Evolutionary conservation across 2,888 invertebrate genomes (phyloP).

Genomic region (Lordiphosa andalusiaca): DNA sequence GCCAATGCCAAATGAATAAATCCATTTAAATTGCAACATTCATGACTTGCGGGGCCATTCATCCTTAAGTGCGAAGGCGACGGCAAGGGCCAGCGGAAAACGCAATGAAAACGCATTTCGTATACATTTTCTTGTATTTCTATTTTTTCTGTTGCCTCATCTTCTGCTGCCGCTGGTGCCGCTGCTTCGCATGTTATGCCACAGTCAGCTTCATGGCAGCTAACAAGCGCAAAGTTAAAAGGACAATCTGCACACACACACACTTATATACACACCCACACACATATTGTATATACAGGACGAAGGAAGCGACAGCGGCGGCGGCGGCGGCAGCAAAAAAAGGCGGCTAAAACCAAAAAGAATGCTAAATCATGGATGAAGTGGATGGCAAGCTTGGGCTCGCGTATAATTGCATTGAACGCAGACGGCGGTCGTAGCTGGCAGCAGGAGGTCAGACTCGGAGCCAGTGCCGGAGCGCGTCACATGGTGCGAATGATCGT

Average conservation of each 20-base stretch:
- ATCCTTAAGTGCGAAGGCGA: slow-evolving; percentile 45
- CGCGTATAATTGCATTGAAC: slow-evolving; percentile 73
- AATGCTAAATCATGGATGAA: slow-evolving; percentile 76
- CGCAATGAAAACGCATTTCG: slow-evolving; percentile 49
- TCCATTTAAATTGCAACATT: slow-evolving; percentile 77
- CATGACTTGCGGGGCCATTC: slow-evolving; percentile 72
- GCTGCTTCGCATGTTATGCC: slow-evolving; percentile 4
- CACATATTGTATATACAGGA: slow-evolving; percentile 8
- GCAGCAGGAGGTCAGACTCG: slow-evolving; percentile 35
- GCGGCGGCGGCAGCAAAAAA: neutral
- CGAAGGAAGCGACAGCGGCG: neutral
- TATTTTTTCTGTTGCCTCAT: slow-evolving; percentile 19
- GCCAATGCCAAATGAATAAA: slow-evolving; percentile 69
- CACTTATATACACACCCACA: slow-evolving; percentile 14
- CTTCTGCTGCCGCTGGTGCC: neutral
- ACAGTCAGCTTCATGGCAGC: slow-evolving; percentile 29
- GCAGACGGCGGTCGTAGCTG: slow-evolving; percentile 27
- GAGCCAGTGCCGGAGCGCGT: slow-evolving; percentile 28
- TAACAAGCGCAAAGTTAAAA: slow-evolving; percentile 65
- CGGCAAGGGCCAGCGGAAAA: slow-evolving; percentile 32
- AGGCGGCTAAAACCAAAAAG: slow-evolving; percentile 65
- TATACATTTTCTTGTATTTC: slow-evolving; percentile 39
- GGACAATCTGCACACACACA: slow-evolving; percentile 57
- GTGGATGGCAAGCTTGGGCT: slow-evolving; percentile 41
- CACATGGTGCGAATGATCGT: slow-evolving; percentile 70